Base-by-base conservation (phyloP, 2,888 invertebrate genomes). In the Meliscaeva auricollis region DNA sequence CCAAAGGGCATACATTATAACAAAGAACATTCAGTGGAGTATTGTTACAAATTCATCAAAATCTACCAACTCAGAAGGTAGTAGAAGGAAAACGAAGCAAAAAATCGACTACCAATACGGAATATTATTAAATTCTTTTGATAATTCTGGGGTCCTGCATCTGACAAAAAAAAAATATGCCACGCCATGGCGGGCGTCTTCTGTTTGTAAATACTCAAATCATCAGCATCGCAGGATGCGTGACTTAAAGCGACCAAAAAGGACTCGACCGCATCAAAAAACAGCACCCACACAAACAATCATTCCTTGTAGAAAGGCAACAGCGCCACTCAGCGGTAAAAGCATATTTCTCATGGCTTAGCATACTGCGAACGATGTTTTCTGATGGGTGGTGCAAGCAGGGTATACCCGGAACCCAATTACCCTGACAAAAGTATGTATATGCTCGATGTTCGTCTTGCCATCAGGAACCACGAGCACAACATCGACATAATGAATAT, bases 91-190 rank as follows among this genome's bases (percentile, higher is more conserved):
- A 74, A 35, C 52, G 73, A 69, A 54, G 38, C 38, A 9, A 52
- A 68, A 68, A 48, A 54, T 54, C 41, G 38, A 73, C 62, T 22
- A 73, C 74, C 46, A 84, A 72, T 80, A 68, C 75, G 60, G 69
- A 85, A 85, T 64, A 46, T 80, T 85, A 85, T 85, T 85, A 81
- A 85, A 85, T 85, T 81, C 80, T 85, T 85, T 85, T 80, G 85
- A 85, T 77, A 62, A 81, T 81, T 75, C 79, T 35, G 72, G 75
- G 79, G 72, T 79, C 75, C 84, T 84, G 79, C 73, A 85, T 73
- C 76, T 85, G 85, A 85, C 76, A 77, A 80, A 85, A 84, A 80
- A 85, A 84, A 85, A 85, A 64, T 76, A 76, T 80, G 62, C 85
- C 76, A 85, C 54, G 44, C 85, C 62, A 80, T 80, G 66, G 64